phyloP scores from a whole-genome alignment of 2,888 invertebrate species.

The Apeira syringaria region DNA sequence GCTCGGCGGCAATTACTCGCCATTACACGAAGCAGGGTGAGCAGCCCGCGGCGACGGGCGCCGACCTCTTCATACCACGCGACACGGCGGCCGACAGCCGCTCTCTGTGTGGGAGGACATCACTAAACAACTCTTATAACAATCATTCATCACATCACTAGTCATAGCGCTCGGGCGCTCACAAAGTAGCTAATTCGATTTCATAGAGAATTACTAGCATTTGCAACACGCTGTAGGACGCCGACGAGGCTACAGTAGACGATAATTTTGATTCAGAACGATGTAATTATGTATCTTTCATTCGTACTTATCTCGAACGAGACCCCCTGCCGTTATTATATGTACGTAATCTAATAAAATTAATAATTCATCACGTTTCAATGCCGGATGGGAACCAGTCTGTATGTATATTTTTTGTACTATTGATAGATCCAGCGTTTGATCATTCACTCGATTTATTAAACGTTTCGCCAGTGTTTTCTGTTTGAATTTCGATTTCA shows the following conservation, averaged over 20 bases:
- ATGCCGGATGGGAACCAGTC: conserved; percentile 58
- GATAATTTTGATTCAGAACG: conserved; percentile 29
- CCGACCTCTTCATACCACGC: conserved; percentile 37
- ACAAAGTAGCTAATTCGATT: conserved; percentile 27
- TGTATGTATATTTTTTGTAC: no score
- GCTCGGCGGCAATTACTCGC: conserved; percentile 57
- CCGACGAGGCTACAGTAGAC: conserved; percentile 20
- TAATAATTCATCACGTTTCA: conserved; percentile 52
- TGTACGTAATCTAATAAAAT: conserved; percentile 48
- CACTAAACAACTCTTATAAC: conserved; percentile 12
- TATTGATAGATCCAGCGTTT: no score
- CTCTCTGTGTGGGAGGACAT: conserved; percentile 11
- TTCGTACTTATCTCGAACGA: conserved; percentile 30
- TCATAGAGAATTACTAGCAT: conserved; percentile 29
- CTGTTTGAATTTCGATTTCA: no score
- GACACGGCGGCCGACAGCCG: conserved; percentile 3
- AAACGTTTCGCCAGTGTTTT: no score
- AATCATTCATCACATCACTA: conserved; percentile 24
- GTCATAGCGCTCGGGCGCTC: conserved; percentile 24
- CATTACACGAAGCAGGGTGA: conserved; percentile 41
- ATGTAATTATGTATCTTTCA: conserved; percentile 25
- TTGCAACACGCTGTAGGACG: conserved; percentile 35
- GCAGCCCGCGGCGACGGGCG: conserved; percentile 48
- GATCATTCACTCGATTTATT: no score
- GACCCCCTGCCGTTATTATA: conserved; percentile 51